These are phyloP conservation scores for Tachystola acroxantha DNA, from an alignment of 2,888 invertebrate genomes.

Conservation along the genomic window DNA sequence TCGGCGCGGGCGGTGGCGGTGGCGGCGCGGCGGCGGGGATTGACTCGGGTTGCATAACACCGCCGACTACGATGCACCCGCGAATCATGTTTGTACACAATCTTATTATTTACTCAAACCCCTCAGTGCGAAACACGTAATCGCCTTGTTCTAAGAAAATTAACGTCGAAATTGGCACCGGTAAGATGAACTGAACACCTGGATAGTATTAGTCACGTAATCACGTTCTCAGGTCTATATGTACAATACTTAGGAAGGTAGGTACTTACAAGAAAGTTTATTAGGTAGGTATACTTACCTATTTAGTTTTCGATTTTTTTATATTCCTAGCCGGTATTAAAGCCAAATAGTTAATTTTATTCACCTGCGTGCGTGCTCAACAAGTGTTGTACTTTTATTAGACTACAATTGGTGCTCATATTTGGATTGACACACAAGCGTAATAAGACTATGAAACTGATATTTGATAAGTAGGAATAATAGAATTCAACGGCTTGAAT, in stretches of 20 bases:
- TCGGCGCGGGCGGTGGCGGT: constrained; percentile 8
- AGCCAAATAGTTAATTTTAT: no score
- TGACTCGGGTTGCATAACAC: constrained; percentile 60
- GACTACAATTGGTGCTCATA: no score
- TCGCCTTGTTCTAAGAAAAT: constrained; percentile 37
- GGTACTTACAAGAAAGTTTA: no score
- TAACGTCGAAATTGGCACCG: constrained; percentile 37
- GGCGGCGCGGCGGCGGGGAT: constrained; percentile 23
- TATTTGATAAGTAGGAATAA: constrained; percentile 23
- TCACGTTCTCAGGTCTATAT: background rate
- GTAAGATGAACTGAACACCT: constrained; percentile 26
- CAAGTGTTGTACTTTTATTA: no score
- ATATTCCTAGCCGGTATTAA: no score
- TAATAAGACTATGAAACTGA: no score
- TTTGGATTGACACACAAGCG: no score
- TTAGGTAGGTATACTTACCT: no score
- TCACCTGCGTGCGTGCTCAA: no score
- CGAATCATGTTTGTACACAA: constrained; percentile 55
- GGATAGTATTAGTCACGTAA: constrained; percentile 27
- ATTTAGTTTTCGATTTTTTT: no score
- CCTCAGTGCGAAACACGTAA: constrained; percentile 33
- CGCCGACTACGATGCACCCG: constrained; percentile 35
- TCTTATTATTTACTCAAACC: constrained; percentile 42
- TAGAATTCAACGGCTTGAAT: constrained; percentile 40
- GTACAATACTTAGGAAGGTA: no score